Conservation (phyloP, 1,140 invertebrate genomes). For the Zaprionus inermis region DNA sequence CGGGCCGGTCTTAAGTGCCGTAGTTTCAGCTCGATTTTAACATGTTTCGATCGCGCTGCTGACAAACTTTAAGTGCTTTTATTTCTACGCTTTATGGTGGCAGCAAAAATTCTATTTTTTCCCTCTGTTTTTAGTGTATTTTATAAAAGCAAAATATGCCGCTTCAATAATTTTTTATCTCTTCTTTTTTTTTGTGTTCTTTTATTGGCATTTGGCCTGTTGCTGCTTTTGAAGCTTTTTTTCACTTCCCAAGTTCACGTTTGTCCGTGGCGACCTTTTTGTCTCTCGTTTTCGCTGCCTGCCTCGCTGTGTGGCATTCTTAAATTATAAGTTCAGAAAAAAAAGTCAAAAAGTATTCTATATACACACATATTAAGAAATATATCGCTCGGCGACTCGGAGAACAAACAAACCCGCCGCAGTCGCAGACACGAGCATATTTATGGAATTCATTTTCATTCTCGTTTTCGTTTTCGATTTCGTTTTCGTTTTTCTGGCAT, state of each 20-base stretch:
- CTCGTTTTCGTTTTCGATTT: constrained; percentile 20
- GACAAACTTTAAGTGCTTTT: constrained; percentile 81
- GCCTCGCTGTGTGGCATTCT: constrained; percentile 51
- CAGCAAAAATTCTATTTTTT: constrained; percentile 42
- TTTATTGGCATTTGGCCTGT: constrained; percentile 65
- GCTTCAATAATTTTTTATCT: constrained; percentile 60
- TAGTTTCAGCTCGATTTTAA: constrained; percentile 78
- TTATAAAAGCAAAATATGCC: constrained; percentile 73
- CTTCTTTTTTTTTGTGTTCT: constrained; percentile 18
- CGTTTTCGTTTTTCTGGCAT: constrained; percentile 6
- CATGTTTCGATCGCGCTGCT: constrained; percentile 67
- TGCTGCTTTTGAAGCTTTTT: constrained; percentile 54
- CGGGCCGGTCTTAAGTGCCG: constrained; percentile 57
- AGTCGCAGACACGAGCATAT: constrained; percentile 28
- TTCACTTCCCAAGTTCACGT: constrained; percentile 48
- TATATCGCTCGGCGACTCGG: constrained; percentile 21
- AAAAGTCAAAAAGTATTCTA: neutral
- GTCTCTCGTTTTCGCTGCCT: no score
- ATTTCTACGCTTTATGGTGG: constrained; percentile 72
- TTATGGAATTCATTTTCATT: constrained; percentile 42
- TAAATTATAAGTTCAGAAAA: constrained; percentile 16
- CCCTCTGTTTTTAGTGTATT: constrained; percentile 25
- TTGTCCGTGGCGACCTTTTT: constrained; percentile 48
- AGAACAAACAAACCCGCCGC: constrained; percentile 40
- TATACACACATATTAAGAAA: constrained; percentile 27